A percentile compares a stretch with the other conserved stretches of the same genome.
Conservation (phyloP, 2,888 invertebrate genomes). For the Aphidoletes aphidimyza region DNA sequence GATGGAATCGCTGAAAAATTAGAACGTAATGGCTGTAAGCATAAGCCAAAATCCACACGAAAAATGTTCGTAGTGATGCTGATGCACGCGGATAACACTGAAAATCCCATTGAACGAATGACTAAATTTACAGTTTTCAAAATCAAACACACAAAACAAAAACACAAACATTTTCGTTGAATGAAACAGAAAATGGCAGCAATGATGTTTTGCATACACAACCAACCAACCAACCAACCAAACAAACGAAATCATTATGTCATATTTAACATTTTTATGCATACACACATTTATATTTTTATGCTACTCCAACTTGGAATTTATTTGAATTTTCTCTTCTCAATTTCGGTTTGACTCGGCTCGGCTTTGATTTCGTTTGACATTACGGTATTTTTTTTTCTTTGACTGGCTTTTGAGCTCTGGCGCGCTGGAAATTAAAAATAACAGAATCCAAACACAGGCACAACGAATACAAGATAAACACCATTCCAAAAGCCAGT, state of each 20-base stretch:
- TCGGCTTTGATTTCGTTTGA: not conserved
- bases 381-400: not conserved
- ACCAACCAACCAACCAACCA: not conserved
- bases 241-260: constrained; percentile 15
- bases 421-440: constrained; percentile 29
- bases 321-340: constrained; percentile 25
- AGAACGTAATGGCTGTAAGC: constrained; percentile 45
- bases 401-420: not conserved
- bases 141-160: not conserved
- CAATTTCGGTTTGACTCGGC: too few relatives aligned
- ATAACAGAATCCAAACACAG: not conserved
- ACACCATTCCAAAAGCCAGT: too few relatives aligned
- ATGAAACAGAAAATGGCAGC: too few relatives aligned
- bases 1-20: constrained; percentile 46
- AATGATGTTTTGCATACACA: too few relatives aligned
- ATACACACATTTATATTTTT: too few relatives aligned
- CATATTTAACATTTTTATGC: constrained; percentile 25
- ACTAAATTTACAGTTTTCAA: constrained; percentile 28
- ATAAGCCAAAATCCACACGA: not conserved
- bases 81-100: constrained; percentile 7
- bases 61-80: not conserved
- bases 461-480: not conserved
- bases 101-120: constrained; percentile 33
- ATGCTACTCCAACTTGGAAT: too few relatives aligned
- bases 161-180: constrained; percentile 18